Conservation (phyloP, 2,113 vertebrate species). For the Parus major region DNA sequence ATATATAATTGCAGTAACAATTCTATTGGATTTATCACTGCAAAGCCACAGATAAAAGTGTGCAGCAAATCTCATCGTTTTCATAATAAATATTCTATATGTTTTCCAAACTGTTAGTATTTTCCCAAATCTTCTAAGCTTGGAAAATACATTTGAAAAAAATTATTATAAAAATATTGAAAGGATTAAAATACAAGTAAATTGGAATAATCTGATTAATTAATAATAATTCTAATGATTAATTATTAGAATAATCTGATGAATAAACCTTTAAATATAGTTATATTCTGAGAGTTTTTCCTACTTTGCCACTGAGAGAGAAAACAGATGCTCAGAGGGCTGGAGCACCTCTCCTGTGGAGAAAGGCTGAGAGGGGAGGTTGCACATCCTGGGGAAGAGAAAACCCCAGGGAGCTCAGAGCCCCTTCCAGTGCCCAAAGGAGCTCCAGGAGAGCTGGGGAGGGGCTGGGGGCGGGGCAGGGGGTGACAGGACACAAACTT, state of each 20-base stretch:
- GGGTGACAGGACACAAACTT: not conserved
- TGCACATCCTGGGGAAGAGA: not conserved
- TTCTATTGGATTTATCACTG: not conserved
- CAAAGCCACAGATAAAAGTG: not conserved
- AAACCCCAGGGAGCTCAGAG: not conserved
- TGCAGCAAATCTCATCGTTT: not conserved
- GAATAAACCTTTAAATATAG: not conserved
- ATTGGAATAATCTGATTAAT: too few relatives aligned
- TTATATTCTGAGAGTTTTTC: not conserved
- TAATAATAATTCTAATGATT: too few relatives aligned
- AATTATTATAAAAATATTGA: not conserved
- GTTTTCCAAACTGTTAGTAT: not conserved
- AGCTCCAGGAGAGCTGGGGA: not conserved
- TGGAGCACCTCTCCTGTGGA: not conserved
- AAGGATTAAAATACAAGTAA: not conserved
- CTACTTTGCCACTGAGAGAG: not conserved
- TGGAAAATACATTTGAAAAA: not conserved
- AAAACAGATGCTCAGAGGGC: too few relatives aligned
- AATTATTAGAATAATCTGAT: not conserved
- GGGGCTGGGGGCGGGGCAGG: not conserved
- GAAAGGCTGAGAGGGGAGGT: not conserved
- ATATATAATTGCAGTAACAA: not conserved
- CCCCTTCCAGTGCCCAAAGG: accelerated
- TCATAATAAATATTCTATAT: not conserved
- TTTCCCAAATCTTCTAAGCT: not conserved